These are phyloP conservation scores for Melozone crissalis DNA, from an alignment of 2,113 vertebrate genomes.

Conservation along the genomic window DNA sequence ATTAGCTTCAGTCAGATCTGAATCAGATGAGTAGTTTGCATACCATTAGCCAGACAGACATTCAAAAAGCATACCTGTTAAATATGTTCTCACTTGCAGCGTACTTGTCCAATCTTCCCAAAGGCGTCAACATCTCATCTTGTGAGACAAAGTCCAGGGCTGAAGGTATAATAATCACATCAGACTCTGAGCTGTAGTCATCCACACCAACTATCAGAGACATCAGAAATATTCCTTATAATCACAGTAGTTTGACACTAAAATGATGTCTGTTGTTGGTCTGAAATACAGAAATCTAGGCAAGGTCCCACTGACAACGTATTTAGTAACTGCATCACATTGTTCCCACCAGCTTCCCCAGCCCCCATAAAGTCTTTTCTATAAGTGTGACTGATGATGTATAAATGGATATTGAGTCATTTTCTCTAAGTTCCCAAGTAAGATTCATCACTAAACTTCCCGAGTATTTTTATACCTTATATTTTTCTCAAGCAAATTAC, in stretches of 20 bases:
- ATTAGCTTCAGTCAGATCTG: not conserved
- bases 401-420: not conserved
- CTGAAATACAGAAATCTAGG: slow-evolving; percentile 2
- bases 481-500: not conserved
- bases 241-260: slow-evolving; percentile 66
- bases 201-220: slow-evolving; percentile 92
- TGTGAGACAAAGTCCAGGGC: slow-evolving; percentile 93
- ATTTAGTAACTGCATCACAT: not conserved
- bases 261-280: slow-evolving; percentile 42
- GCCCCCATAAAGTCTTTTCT: not conserved
- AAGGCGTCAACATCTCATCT: slow-evolving; percentile 93
- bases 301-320: not conserved
- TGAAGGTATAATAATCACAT: slow-evolving; percentile 91
- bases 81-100: slow-evolving; percentile 90
- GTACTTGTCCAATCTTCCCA: slow-evolving; percentile 93
- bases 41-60: not conserved
- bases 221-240: slow-evolving; percentile 83
- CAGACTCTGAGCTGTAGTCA: slow-evolving; percentile 93
- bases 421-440: not conserved
- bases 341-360: not conserved
- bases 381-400: not conserved
- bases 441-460: not conserved
- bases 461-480: not conserved
- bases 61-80: slow-evolving; percentile 81
- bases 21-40: not conserved